A percentile compares a stretch with the other conserved stretches of the same genome.
phyloP scores from a whole-genome alignment of 2,888 invertebrate species.

The Meandrusa payeni region DNA sequence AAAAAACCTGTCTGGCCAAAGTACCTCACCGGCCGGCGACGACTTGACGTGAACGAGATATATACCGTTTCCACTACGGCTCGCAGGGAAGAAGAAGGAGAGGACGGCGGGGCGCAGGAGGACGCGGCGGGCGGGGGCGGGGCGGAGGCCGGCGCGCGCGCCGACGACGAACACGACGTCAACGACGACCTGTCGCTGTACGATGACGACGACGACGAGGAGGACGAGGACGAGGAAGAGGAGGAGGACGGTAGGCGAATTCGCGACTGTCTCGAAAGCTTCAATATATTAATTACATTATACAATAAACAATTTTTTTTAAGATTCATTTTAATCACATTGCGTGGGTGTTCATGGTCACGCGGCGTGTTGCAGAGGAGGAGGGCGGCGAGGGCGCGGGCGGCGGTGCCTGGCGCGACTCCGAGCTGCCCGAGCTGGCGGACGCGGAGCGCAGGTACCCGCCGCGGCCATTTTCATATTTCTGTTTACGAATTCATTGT shows the following conservation, averaged over 20 bases:
- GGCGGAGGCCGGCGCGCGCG: conserved; percentile 63
- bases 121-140: conserved; percentile 46
- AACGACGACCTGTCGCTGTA: conserved; percentile 43
- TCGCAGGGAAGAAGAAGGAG: conserved; percentile 17
- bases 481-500: too few relatives aligned
- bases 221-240: conserved; percentile 30
- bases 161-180: conserved; percentile 22
- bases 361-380: conserved; percentile 11
- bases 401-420: conserved; percentile 24
- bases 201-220: conserved; percentile 40
- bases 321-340: too few relatives aligned
- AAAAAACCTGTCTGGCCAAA: too few relatives aligned
- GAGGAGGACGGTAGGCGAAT: conserved; percentile 17
- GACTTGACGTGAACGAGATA: too few relatives aligned
- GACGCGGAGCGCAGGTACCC: conserved; percentile 23
- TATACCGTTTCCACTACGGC: too few relatives aligned
- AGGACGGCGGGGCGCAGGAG: conserved; percentile 1
- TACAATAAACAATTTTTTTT: too few relatives aligned
- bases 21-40: too few relatives aligned
- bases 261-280: too few relatives aligned
- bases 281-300: too few relatives aligned
- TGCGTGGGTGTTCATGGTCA: too few relatives aligned
- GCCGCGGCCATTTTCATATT: too few relatives aligned
- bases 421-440: background rate
- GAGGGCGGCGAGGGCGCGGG: conserved; percentile 7